Evolutionary conservation across 2,888 invertebrate genomes (phyloP).

Genomic region (Clitarchus hookeri): DNA sequence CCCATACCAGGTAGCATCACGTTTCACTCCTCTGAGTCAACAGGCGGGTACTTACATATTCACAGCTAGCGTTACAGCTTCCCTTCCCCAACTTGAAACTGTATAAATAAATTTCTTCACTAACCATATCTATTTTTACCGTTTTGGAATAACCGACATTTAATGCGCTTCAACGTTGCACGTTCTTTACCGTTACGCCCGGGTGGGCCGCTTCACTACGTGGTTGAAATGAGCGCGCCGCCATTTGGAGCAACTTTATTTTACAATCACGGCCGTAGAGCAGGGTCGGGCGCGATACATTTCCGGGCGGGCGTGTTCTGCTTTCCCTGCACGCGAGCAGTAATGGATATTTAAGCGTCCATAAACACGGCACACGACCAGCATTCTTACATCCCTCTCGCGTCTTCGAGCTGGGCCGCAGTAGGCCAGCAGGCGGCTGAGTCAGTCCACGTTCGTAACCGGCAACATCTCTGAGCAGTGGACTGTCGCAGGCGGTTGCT

Average conservation of each 20-base stretch:
- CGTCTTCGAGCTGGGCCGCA: not conserved
- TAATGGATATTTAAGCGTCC: conserved; percentile 23
- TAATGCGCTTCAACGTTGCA: no score
- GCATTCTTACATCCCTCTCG: conserved; percentile 16
- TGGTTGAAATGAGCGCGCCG: no score
- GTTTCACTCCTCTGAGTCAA: no score
- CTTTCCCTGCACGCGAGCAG: not conserved
- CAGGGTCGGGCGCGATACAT: not conserved
- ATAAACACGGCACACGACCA: conserved; percentile 20
- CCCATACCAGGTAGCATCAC: no score
- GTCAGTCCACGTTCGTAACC: no score
- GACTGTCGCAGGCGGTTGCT: no score
- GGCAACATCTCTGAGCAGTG: no score
- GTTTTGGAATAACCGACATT: not conserved
- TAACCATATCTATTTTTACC: not conserved
- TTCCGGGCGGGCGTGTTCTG: not conserved
- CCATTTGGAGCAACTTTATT: not conserved
- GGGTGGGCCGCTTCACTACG: not conserved
- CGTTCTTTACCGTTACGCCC: not conserved
- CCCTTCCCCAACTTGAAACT: not conserved
- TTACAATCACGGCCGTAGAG: not conserved
- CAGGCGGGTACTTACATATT: not conserved
- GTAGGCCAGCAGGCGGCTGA: not conserved
- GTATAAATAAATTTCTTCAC: not conserved
- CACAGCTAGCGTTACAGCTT: not conserved